A percentile compares a stretch with the other conserved stretches of the same genome.
These are phyloP conservation scores for Chrysopilus asiliformis DNA, from an alignment of 2,888 invertebrate species.

Conservation along the genomic window DNA sequence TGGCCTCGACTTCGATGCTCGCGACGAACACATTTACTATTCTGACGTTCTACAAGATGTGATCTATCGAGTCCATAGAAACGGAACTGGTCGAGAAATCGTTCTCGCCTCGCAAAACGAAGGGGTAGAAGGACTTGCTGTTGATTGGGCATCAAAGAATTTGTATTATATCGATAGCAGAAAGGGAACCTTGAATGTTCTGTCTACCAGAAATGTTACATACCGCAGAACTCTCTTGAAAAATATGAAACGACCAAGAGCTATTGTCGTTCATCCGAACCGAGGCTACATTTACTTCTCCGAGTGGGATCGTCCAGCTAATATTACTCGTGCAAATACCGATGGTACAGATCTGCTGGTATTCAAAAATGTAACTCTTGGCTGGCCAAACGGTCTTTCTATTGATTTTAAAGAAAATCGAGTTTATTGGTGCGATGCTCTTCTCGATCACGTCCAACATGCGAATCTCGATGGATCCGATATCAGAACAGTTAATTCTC, in stretches of 20 bases:
- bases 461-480: conserved; percentile 83
- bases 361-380: conserved; percentile 80
- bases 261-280: conserved; percentile 94
- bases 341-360: conserved; percentile 80
- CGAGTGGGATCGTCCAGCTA: conserved; percentile 93
- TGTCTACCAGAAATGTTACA: conserved; percentile 75
- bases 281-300: conserved; percentile 89
- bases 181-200: conserved; percentile 84
- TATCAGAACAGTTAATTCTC: conserved; percentile 76
- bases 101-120: conserved; percentile 93
- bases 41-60: conserved; percentile 95
- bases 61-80: conserved; percentile 70
- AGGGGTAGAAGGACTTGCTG: conserved; percentile 89
- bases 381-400: conserved; percentile 95
- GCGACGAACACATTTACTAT: conserved; percentile 86
- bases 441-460: conserved; percentile 91
- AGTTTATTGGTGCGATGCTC: conserved; percentile 94
- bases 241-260: conserved; percentile 82
- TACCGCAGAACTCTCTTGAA: conserved; percentile 71
- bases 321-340: conserved; percentile 82
- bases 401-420: conserved; percentile 81
- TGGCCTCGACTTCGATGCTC: conserved; percentile 85
- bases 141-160: conserved; percentile 93
- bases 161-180: conserved; percentile 91
- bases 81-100: conserved; percentile 70